phyloP scores from a whole-genome alignment of 2,797 vertebrate species.

The Margarornis squamiger region DNA sequence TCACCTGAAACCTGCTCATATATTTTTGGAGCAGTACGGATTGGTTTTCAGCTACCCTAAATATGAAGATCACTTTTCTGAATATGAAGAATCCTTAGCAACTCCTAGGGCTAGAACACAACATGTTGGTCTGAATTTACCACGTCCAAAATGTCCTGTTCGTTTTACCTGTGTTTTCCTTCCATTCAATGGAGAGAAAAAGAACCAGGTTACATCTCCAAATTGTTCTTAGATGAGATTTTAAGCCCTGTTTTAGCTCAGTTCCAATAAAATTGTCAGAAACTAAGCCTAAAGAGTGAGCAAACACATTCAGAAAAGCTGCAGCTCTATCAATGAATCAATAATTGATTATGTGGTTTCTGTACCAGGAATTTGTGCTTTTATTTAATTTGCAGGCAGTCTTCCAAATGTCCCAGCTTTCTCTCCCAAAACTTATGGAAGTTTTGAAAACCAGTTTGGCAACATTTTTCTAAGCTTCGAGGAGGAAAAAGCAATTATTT shows the following conservation, averaged over 20 bases:
- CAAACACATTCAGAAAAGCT: background rate
- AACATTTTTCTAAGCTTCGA: background rate
- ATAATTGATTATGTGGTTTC: background rate
- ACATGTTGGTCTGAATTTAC: background rate
- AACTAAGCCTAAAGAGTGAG: background rate
- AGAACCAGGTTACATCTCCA: background rate
- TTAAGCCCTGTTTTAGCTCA: background rate
- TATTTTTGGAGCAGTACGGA: background rate
- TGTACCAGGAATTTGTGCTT: background rate
- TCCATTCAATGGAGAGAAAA: background rate
- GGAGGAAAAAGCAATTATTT: constrained; percentile 7
- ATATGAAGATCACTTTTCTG: background rate
- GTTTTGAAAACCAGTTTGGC: background rate
- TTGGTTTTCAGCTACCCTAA: background rate
- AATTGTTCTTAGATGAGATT: background rate
- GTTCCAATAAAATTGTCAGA: background rate
- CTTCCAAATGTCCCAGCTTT: background rate
- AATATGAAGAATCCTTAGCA: background rate
- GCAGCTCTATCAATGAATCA: background rate
- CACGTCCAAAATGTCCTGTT: background rate
- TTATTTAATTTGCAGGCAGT: background rate
- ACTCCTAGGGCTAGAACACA: background rate
- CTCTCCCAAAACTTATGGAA: background rate
- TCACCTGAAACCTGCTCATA: background rate
- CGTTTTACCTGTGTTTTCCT: background rate